Base-by-base conservation (phyloP, 2,888 invertebrate species). In the Plutella xylostella region DNA sequence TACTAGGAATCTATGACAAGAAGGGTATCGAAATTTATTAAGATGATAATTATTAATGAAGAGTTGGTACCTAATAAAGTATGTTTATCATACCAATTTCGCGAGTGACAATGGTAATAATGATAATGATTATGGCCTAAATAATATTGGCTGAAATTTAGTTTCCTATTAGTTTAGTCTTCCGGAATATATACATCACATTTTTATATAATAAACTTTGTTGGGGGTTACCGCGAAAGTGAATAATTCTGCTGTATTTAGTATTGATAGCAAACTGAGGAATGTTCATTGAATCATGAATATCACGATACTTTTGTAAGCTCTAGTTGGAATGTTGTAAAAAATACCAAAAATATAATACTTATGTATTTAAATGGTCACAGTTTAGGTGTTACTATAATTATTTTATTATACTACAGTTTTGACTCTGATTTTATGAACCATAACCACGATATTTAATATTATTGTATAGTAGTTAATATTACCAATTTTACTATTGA, bases 401-500 rank as follows among this genome's bases (percentile, higher is more conserved):
- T n/a, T n/a, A n/a, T n/a, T n/a, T n/a, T n/a, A 37, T 37, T 37
- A 7, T 37, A 19, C 18, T 37, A 19, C 37, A 51, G 68, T 77
- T 79, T 77, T 54, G 68, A 78, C 71, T 66, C 75, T 65, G 71
- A 71, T 72, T 77, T 77, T 78, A 64, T 56, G 59, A 68, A 68
- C 72, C 68, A 56, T 65, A 58, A 68, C 67, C 64, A 37, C 11
- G 21, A 19, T 69, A 68, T 60, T 58, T 68, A 69, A 69, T 67
- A 65, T 37, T 25, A 20, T 21, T 18, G 28, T 38, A 30, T 31
- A 38, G 14, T 37, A 22, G 37, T 38, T 45, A 21, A 66, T 67
- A 61, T 68, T 55, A 64, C 60, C 54, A 58, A 63, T 74, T 76
- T 75, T 76, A 68, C 82, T 83, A 83, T 83, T 58, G 69, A 78